Evolutionary conservation across 2,797 vertebrate species (phyloP), one percentile per base, ranked within the genome.

Genomic region (Lateolabrax maculatus): DNA sequence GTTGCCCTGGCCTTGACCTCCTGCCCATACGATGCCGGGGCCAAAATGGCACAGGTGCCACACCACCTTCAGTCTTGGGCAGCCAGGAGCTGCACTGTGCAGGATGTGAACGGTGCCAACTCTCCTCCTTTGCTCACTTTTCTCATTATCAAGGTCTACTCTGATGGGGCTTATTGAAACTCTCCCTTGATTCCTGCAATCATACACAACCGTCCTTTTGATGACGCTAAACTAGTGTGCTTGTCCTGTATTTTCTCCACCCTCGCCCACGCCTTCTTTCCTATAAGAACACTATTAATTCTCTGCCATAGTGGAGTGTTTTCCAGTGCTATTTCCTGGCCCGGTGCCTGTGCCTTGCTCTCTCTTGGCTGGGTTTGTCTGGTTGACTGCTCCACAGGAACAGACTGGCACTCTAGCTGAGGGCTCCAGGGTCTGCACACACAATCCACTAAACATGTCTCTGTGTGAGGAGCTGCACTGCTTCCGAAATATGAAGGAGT

Each of bases 351-450:
- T 84, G 87, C 91, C 80, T 90, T 75, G 89, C 93, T 91, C 87
- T 91, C 92, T 95, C 88, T 94, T 94, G 94, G 94, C 94, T 91
- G 91, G 84, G 91, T 91, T 90, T 81, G 88, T 87, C 89, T 94
- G 92, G 91, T 92, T 93, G 88, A 93, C 92, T 92, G 93, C 94
- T 90, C 95, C 92, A 90, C 95, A 92, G 95, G 94, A 95, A 95
- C 94, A 95, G 95, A 94, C 94, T 95, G 94, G 93, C 93, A 93
- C 94, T 94, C 94, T 93, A 89, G 90, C 93, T 92, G 94, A 93
- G 94, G 91, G 92, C 92, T 89, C 91, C 85, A 75, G 91, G 92
- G 92, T 92, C 92, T 90, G 86, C 89, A 89, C 90, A 91, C 86
- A 91, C 87, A 90, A 92, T 83, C 90, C 90, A 92, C 93, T 90